phyloP scores from a whole-genome alignment of 2,888 invertebrate genomes.

The Cacoxenus indagator region DNA sequence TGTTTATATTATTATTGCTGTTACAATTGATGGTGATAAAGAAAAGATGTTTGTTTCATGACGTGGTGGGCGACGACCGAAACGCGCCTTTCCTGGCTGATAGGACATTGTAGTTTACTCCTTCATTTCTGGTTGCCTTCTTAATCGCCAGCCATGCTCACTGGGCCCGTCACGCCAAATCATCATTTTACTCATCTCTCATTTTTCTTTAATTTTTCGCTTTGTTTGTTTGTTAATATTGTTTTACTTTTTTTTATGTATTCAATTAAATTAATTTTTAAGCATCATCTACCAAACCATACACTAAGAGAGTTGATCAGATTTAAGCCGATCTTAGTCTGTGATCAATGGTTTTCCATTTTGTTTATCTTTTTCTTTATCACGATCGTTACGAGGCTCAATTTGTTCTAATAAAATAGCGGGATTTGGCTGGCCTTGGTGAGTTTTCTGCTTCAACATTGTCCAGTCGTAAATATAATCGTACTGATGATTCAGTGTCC shows the following conservation, averaged over 20 bases:
- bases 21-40: background rate
- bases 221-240: conserved; percentile 1
- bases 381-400: conserved; percentile 65
- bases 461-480: conserved; percentile 99
- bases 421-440: conserved; percentile 67
- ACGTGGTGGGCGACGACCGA: no score
- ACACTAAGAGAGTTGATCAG: background rate
- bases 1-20: background rate
- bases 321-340: conserved; percentile 51
- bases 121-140: background rate
- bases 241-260: conserved; percentile 5
- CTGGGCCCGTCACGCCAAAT: background rate
- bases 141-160: no score
- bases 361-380: conserved; percentile 69
- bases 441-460: conserved; percentile 92
- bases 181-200: background rate
- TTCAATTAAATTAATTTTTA: background rate
- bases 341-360: conserved; percentile 66
- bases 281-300: conserved; percentile 1
- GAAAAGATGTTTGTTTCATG: background rate
- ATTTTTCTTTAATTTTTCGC: background rate
- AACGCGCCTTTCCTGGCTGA: no score
- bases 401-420: conserved; percentile 66
- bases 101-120: no score
- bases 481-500: conserved; percentile 98